Evolutionary conservation across 1,140 invertebrate species (phyloP).

Genomic region (Drusus annulatus): DNA sequence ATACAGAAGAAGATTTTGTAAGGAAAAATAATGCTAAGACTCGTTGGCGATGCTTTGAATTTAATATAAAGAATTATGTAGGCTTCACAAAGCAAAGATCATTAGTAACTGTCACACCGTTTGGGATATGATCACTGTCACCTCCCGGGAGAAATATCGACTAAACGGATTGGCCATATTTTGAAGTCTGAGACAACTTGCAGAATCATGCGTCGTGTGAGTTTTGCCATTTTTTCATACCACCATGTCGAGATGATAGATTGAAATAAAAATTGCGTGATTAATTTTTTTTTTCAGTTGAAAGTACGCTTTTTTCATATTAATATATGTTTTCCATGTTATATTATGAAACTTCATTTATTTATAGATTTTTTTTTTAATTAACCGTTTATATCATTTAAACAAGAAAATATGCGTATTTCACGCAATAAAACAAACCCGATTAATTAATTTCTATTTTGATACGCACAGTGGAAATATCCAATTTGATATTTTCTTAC

Average conservation of each 20-base stretch:
- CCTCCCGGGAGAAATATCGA: slow-evolving; percentile 48
- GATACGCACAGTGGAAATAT: too few relatives aligned
- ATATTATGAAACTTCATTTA: too few relatives aligned
- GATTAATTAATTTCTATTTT: too few relatives aligned
- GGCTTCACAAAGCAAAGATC: slow-evolving; percentile 37
- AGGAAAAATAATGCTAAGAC: neutral
- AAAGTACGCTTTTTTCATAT: too few relatives aligned
- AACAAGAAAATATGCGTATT: too few relatives aligned
- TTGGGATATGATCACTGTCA: slow-evolving; percentile 53
- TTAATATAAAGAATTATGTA: slow-evolving; percentile 33
- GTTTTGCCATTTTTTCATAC: slow-evolving; percentile 22
- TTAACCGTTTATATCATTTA: too few relatives aligned
- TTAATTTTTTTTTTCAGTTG: neutral
- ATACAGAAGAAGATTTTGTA: slow-evolving; percentile 19
- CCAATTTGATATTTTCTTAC: too few relatives aligned
- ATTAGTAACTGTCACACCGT: slow-evolving; percentile 52
- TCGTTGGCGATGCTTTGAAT: slow-evolving; percentile 8
- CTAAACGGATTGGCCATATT: slow-evolving; percentile 46
- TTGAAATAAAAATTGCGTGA: neutral
- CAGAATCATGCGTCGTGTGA: slow-evolving; percentile 14
- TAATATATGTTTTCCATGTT: too few relatives aligned
- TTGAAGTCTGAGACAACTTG: slow-evolving; percentile 20
- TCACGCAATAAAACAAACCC: too few relatives aligned
- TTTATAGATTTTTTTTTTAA: too few relatives aligned
- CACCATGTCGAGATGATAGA: slow-evolving; percentile 7